Conservation (phyloP, 2,113 vertebrate genomes). For the Physeter macrocephalus region DNA sequence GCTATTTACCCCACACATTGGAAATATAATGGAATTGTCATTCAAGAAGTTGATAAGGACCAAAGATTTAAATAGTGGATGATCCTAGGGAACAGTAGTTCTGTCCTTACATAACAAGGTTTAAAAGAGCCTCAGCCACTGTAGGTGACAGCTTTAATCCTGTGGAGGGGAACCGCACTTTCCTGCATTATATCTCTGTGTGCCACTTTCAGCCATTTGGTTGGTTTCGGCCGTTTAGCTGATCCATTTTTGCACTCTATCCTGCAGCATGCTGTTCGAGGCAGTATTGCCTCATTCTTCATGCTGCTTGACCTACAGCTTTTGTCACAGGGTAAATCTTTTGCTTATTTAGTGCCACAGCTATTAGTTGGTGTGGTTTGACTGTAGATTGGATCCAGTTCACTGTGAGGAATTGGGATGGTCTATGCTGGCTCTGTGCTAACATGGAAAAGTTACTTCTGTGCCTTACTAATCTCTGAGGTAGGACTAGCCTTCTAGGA, state of each 20-base stretch:
- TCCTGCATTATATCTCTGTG: no score
- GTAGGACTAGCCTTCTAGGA: not conserved
- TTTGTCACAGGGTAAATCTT: not conserved
- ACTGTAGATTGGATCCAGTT: not conserved
- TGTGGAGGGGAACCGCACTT: not conserved
- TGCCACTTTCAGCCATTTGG: not conserved
- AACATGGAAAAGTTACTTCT: not conserved
- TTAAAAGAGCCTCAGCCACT: not conserved
- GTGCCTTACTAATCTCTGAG: not conserved
- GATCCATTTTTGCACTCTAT: not conserved
- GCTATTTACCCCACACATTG: not conserved
- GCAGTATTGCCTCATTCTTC: not conserved
- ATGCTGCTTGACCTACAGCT: not conserved
- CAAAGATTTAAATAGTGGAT: not conserved
- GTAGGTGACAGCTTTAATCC: not conserved
- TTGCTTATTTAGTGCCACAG: not conserved
- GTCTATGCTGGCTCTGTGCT: not conserved
- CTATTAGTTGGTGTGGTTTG: not conserved
- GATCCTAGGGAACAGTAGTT: not conserved
- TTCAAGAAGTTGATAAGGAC: not conserved
- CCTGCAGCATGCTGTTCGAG: no score
- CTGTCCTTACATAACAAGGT: not conserved
- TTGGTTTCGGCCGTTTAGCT: not conserved
- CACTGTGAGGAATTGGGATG: not conserved
- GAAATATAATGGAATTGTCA: not conserved